Base-by-base conservation (phyloP, 1,140 invertebrate species). In the Cataglyphis hispanica region DNA sequence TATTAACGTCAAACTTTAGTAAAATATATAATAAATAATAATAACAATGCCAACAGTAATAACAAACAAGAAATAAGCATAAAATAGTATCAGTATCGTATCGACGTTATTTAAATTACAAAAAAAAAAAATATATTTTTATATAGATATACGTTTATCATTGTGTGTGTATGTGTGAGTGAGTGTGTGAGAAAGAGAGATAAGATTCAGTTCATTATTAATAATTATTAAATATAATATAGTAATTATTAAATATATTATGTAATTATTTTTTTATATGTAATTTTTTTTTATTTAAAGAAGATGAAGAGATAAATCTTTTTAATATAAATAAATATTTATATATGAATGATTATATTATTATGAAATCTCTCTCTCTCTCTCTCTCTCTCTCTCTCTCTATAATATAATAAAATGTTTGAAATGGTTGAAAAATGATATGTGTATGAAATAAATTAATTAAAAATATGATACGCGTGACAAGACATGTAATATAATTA, bases 171-270 rank as follows among this genome's bases (percentile, higher is more conserved):
- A 2, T 46, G 19, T 76, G 27, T 13, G 2, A n/a, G n/a, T n/a
- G n/a, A n/a, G n/a, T n/a, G n/a, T n/a, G n/a, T n/a, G n/a, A n/a
- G n/a, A n/a, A n/a, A n/a, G n/a, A n/a, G n/a, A 34, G 16, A 40
- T 63, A n/a, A 43, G 4, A 76, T 13, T 40, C 16, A 61, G 40
- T 25, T 76, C 37, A n/a, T n/a, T n/a, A n/a, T n/a, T n/a, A 61
- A 5, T 34, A 31, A 63, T 76, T 61, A 63, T 61, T 31, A 63
- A 25, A 31, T 6, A 60, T 74, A 22, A n/a, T n/a, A n/a, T n/a
- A 61, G 8, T 34, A 31, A 63, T 76, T 61, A 63, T 61, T 31
- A 63, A 25, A 31, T 6, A 60, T 74, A 22, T 74, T n/a, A 31
- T 19, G 3, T 37, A 16, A 40, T 75, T 66, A 10, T 37, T 75